Evolutionary conservation across 2,888 invertebrate species (phyloP).

Genomic region (Pseudococcus jackbeardsleyi): DNA sequence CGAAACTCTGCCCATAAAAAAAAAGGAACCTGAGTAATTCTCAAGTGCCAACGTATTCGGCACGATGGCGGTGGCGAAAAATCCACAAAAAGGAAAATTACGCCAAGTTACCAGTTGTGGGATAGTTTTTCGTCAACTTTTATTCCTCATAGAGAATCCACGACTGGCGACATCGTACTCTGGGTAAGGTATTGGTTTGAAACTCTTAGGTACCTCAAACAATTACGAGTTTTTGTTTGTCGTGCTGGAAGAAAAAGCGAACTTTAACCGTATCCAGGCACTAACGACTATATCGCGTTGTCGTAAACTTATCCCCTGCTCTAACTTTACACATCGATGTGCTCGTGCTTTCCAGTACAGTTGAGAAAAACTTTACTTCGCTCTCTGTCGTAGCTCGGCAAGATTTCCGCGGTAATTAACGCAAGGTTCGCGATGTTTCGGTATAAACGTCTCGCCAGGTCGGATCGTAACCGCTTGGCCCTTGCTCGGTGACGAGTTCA

Average conservation of each 20-base stretch:
- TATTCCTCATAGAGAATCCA: conserved; percentile 3
- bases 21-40: neutral
- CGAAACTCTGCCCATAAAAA: neutral
- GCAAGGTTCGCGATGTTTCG: neutral
- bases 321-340: neutral
- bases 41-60: neutral
- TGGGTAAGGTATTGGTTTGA: neutral
- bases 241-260: neutral
- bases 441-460: too few species aligned
- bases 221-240: conserved; percentile 35
- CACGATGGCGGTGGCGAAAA: neutral
- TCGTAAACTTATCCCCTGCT: neutral
- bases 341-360: neutral
- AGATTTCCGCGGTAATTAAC: neutral
- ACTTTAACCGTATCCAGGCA: conserved; percentile 19
- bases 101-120: neutral
- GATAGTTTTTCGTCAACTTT: conserved; percentile 12
- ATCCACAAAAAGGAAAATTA: neutral
- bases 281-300: neutral
- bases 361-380: neutral
- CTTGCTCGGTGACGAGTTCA: too few species aligned
- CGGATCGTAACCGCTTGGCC: too few species aligned
- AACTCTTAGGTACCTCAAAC: conserved; percentile 30
- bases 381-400: neutral
- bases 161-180: neutral